A percentile compares a stretch with the other conserved stretches of the same genome.
These are phyloP conservation scores for Oreocharis arfaki DNA, from an alignment of 2,113 vertebrate genomes.

Conservation along the genomic window DNA sequence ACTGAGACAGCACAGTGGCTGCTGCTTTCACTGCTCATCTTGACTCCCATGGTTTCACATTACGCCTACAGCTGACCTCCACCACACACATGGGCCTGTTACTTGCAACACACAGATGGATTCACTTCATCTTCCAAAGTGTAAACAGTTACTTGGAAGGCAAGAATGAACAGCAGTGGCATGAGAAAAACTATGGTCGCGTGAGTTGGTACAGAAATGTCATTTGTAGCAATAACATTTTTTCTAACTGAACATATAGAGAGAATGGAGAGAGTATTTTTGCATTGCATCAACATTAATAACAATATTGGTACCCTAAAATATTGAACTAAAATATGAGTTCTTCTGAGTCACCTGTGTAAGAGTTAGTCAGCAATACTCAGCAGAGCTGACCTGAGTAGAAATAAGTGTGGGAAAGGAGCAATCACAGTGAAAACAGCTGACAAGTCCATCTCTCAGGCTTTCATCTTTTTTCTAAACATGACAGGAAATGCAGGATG, in stretches of 20 bases:
- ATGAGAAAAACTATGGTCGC: neutral
- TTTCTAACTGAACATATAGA: neutral
- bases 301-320: neutral
- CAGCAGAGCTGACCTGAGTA: neutral
- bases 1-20: neutral
- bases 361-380: constrained; percentile 9
- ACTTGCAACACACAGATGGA: constrained; percentile 12
- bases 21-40: neutral
- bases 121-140: neutral
- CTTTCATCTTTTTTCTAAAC: neutral
- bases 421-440: neutral
- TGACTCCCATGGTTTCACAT: neutral
- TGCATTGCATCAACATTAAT: neutral
- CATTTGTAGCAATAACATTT: neutral
- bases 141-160: constrained; percentile 13
- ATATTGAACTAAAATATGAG: neutral
- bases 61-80: neutral
- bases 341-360: neutral
- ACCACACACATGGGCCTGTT: neutral
- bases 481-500: neutral
- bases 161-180: neutral
- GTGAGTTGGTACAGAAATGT: neutral
- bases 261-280: neutral
- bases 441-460: neutral
- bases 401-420: neutral